These are phyloP conservation scores for Rissa tridactyla DNA, from an alignment of 2,113 vertebrate genomes.

Conservation along the genomic window DNA sequence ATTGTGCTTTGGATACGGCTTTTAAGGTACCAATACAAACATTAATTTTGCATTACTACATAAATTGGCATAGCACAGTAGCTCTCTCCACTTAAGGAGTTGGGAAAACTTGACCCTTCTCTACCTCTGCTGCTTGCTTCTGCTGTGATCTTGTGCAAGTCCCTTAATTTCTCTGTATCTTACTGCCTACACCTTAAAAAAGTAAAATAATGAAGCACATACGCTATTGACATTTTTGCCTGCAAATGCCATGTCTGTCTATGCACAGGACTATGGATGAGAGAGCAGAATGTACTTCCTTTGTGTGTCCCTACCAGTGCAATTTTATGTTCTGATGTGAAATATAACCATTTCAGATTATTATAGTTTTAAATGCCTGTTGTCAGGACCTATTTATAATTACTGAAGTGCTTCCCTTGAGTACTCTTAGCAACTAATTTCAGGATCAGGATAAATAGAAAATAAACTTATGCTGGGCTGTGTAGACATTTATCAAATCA, in stretches of 20 bases:
- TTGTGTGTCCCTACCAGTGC: neutral
- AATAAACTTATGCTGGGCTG: conserved; percentile 34
- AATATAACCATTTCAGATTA: conserved; percentile 6
- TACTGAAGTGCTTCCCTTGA: conserved; percentile 15
- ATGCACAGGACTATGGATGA: neutral
- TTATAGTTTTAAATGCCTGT: conserved; percentile 16
- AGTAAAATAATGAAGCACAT: neutral
- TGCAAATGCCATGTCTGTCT: neutral
- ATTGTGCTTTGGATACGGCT: neutral
- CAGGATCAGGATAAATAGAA: conserved; percentile 29
- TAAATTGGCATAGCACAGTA: neutral
- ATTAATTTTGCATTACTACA: neutral
- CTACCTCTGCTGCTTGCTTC: neutral
- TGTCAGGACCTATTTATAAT: conserved; percentile 44
- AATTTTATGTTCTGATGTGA: neutral
- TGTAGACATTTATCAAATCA: conserved; percentile 43
- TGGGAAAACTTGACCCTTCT: neutral
- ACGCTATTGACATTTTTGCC: neutral
- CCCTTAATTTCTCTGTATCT: neutral
- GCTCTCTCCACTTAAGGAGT: neutral
- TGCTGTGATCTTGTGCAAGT: neutral
- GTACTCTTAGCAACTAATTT: conserved; percentile 52
- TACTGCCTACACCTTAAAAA: neutral
- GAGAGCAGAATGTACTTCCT: neutral
- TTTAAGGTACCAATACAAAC: neutral